Base-by-base conservation (phyloP, 2,888 invertebrate species). In the Ophioninae sp. region DNA sequence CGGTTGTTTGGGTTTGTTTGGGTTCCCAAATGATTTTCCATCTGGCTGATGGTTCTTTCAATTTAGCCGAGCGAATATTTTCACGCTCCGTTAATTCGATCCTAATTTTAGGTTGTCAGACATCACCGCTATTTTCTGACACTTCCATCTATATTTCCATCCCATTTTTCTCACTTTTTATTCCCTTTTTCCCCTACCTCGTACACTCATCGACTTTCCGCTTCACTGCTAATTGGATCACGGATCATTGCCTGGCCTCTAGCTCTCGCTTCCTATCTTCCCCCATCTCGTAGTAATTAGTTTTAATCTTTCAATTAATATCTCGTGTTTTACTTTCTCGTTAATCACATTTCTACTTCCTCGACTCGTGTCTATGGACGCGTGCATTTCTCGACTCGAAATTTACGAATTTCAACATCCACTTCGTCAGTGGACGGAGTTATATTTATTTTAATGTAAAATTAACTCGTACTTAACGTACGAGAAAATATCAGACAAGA, bases 231-330 rank as follows among this genome's bases (percentile, higher is more conserved):
- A 89, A 89, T 89, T 89, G 87, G 88, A 90, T 89, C 88, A 86
- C 85, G 85, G 86, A 85, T 77, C 81, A 61, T 20, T 39, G 64
- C 67, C 59, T 56, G 61, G 61, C 37, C 61, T 71, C 63, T 56
- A 20, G 23, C 20, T 69, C 69, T 56, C 78, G 23, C 61, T 51
- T 44, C 20, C 69, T 59, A 61, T 61, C 69, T 61, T 23, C 39
- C 61, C 56, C 61, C 30, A 73, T 81, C 83, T 79, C 79, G 81
- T 82, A 86, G 87, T 89, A 89, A 89, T 89, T 89, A 88, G 89
- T 88, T 88, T 88, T 88, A 89, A 89, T 88, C 85, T 85, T 85
- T 78, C 86, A 87, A 89, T 89, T 89, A 89, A 89, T 88, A 89
- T 89, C 86, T 88, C 87, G 79, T 89, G 89, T 90, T 89, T 89